Conservation (phyloP, 64 coral and sea anemone genomes). For the Montipora foliosa region DNA sequence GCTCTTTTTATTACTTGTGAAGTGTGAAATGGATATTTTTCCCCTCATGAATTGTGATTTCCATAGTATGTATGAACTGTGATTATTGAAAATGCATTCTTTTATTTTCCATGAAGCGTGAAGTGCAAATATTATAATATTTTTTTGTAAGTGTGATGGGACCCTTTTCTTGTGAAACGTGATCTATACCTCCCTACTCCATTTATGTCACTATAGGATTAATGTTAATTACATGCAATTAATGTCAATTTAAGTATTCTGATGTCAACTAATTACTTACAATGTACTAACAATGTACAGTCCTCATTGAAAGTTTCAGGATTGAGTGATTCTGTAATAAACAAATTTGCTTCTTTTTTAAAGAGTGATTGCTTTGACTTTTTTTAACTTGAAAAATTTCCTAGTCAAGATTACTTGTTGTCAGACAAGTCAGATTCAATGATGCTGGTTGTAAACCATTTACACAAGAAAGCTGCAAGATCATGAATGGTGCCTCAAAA, state of each 20-base stretch:
- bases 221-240: too few species aligned
- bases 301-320: neutral
- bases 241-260: neutral
- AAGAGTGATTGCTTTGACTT: neutral
- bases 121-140: too few species aligned
- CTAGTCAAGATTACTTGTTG: neutral
- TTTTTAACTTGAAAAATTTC: neutral
- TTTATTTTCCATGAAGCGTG: too few species aligned
- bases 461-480: neutral
- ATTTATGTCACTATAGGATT: too few species aligned
- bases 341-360: conserved; percentile 6
- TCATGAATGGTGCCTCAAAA: neutral
- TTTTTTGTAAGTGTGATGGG: too few species aligned
- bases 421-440: conserved; percentile 14
- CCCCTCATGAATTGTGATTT: too few species aligned
- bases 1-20: too few species aligned
- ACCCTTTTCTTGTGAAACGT: too few species aligned
- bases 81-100: too few species aligned
- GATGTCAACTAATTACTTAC: neutral
- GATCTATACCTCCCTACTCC: too few species aligned
- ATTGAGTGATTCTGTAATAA: conserved; percentile 8
- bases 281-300: neutral
- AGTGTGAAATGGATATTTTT: too few species aligned
- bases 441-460: neutral
- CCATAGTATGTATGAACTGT: too few species aligned